phyloP scores from a whole-genome alignment of 2,888 invertebrate species.

The Scelioninae gen. 1 region DNA sequence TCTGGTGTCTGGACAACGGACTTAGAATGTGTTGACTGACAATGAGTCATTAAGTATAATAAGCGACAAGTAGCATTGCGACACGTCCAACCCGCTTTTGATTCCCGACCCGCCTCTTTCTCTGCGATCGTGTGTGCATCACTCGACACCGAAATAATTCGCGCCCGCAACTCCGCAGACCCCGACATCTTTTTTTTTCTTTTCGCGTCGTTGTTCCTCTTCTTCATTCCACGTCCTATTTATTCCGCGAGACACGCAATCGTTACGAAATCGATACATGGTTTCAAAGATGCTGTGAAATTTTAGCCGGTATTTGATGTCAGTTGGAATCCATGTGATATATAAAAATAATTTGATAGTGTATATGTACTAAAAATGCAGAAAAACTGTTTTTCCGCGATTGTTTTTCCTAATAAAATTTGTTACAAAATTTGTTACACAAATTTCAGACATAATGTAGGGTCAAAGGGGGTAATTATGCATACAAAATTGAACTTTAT shows the following conservation, averaged over 20 bases:
- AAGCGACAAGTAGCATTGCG: slow-evolving; percentile 61
- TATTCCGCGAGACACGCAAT: slow-evolving; percentile 35
- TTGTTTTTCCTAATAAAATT: too few species aligned
- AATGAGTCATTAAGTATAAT: slow-evolving; percentile 70
- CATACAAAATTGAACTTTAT: too few species aligned
- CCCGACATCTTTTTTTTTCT: slow-evolving; percentile 12
- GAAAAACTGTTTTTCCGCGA: too few species aligned
- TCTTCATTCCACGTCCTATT: slow-evolving; percentile 23
- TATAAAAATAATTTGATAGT: too few species aligned
- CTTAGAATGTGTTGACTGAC: slow-evolving; percentile 67
- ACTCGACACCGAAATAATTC: slow-evolving; percentile 53
- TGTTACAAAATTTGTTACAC: too few species aligned
- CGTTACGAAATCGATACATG: slow-evolving; percentile 40
- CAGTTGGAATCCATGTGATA: too few species aligned
- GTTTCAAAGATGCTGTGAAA: too few species aligned
- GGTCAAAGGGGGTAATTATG: too few species aligned
- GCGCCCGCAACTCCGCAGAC: slow-evolving; percentile 26
- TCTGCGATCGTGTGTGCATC: slow-evolving; percentile 38
- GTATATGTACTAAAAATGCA: too few species aligned
- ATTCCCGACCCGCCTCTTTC: slow-evolving; percentile 53
- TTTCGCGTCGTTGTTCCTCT: neutral
- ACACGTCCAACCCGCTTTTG: slow-evolving; percentile 63
- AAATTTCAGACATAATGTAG: too few species aligned
- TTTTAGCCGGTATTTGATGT: too few species aligned
- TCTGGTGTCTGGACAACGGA: slow-evolving; percentile 67